Evolutionary conservation across 2,888 invertebrate genomes (phyloP).

Genomic region (Bombylius major): DNA sequence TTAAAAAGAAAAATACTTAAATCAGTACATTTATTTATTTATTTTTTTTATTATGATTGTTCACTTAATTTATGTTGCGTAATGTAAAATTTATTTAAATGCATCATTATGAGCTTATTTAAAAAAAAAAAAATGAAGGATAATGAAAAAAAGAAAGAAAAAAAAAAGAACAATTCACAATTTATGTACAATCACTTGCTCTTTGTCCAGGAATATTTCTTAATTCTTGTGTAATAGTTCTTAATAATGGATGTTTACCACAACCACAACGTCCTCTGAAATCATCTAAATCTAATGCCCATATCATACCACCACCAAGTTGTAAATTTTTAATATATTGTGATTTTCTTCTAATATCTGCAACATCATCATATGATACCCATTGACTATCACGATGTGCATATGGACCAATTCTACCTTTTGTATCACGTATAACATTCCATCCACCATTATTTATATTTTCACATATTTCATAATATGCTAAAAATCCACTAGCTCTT

Average conservation of each 20-base stretch:
- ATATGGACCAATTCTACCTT: conserved; percentile 58
- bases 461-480: conserved; percentile 65
- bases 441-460: conserved; percentile 45
- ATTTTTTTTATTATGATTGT: too few species aligned
- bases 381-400: conserved; percentile 60
- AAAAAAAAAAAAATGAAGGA: too few species aligned
- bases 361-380: conserved; percentile 63
- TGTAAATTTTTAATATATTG: conserved; percentile 44
- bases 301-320: conserved; percentile 61
- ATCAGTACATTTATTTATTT: too few species aligned
- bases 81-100: too few species aligned
- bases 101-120: too few species aligned
- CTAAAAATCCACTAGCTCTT: conserved; percentile 57
- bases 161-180: too few species aligned
- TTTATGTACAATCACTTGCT: conserved; percentile 38
- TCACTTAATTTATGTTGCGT: too few species aligned
- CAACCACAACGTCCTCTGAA: conserved; percentile 57
- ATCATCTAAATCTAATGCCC: conserved; percentile 69
- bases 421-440: conserved; percentile 47
- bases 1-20: too few species aligned
- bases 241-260: conserved; percentile 52
- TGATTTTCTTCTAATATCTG: conserved; percentile 49
- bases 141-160: too few species aligned
- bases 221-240: conserved; percentile 48
- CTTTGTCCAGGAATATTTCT: conserved; percentile 36